Conservation (phyloP, 2,113 vertebrate species). For the Oncorhynchus masou region DNA sequence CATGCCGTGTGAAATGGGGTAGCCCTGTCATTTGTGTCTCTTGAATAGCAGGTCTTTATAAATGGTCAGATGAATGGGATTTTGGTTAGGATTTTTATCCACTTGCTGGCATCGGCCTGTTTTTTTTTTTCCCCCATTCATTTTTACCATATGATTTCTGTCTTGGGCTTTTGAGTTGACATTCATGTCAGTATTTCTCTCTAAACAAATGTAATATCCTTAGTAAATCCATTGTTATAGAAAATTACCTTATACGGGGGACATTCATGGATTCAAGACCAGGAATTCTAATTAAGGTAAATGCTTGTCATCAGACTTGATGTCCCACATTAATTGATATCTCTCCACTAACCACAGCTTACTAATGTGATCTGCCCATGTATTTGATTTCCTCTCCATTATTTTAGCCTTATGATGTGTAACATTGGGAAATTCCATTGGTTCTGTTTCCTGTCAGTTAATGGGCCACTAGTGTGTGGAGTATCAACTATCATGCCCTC, state of each 20-base stretch:
- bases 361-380: slow-evolving; percentile 27
- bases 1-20: neutral
- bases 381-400: slow-evolving; percentile 12
- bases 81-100: neutral
- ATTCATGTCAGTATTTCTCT: slow-evolving; percentile 36
- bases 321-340: slow-evolving; percentile 34
- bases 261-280: slow-evolving; percentile 8
- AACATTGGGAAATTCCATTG: neutral
- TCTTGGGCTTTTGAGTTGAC: slow-evolving; percentile 44
- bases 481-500: neutral
- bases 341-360: slow-evolving; percentile 33
- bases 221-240: slow-evolving; percentile 30
- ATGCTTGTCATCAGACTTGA: slow-evolving; percentile 47
- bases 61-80: neutral
- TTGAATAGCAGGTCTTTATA: neutral
- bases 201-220: slow-evolving; percentile 36
- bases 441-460: neutral
- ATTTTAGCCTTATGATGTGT: slow-evolving; percentile 12
- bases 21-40: neutral
- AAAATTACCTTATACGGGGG: slow-evolving; percentile 36
- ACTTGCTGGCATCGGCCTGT: slow-evolving; percentile 27
- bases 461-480: neutral
- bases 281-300: slow-evolving; percentile 6
- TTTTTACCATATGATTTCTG: slow-evolving; percentile 26
- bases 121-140: slow-evolving; percentile 31